phyloP scores from a whole-genome alignment of 2,797 vertebrate genomes.

The Chaetophractus vellerosus region DNA sequence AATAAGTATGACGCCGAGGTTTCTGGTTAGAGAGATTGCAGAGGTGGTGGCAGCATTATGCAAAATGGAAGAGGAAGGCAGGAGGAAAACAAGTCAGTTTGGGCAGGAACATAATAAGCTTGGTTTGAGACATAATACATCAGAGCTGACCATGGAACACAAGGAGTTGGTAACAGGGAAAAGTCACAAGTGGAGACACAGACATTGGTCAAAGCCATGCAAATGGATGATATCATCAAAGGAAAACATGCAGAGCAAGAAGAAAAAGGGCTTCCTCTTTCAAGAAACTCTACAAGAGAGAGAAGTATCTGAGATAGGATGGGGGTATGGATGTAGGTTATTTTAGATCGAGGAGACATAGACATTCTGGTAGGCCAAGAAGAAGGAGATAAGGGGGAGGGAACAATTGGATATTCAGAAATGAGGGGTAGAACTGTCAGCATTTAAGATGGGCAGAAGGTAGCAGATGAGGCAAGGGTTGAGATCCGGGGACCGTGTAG shows the following conservation, averaged over 20 bases:
- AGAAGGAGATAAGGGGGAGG: neutral
- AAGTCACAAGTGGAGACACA: neutral
- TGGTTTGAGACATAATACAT: neutral
- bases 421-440: neutral
- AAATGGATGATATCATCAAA: neutral
- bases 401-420: neutral
- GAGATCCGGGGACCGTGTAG: neutral
- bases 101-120: neutral
- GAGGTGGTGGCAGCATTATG: conserved; percentile 26
- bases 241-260: neutral
- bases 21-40: conserved; percentile 45
- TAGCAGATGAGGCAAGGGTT: neutral
- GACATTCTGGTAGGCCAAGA: neutral
- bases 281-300: neutral
- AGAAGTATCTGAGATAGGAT: neutral
- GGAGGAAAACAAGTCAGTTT: neutral
- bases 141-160: neutral
- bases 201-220: neutral
- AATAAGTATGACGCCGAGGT: conserved; percentile 22
- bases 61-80: conserved; percentile 4
- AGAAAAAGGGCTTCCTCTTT: neutral
- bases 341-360: neutral
- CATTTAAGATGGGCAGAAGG: no score
- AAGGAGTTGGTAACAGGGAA: neutral
- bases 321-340: fast-evolving